Conservation (phyloP, 2,113 vertebrate species). For the Gobius niger region DNA sequence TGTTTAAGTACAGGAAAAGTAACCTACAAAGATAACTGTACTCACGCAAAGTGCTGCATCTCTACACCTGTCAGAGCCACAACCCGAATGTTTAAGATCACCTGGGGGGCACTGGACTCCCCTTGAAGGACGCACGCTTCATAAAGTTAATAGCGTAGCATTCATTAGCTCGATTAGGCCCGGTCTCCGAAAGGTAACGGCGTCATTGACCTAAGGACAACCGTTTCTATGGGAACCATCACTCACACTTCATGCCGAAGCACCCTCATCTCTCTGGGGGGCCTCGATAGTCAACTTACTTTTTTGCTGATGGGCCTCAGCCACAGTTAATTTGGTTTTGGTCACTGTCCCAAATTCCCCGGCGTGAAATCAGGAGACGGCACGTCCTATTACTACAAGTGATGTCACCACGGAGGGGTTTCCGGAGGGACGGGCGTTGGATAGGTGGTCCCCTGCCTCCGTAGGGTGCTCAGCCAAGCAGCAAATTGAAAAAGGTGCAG, state of each 20-base stretch:
- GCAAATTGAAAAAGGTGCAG: slow-evolving; percentile 74
- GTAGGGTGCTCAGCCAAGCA: slow-evolving; percentile 62
- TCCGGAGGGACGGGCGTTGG: slow-evolving; percentile 50
- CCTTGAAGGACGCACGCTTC: slow-evolving; percentile 54
- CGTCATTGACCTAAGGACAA: slow-evolving; percentile 50
- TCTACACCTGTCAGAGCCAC: slow-evolving; percentile 58
- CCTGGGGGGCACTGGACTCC: slow-evolving; percentile 54
- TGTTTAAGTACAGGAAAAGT: no score
- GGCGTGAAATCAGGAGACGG: slow-evolving; percentile 29
- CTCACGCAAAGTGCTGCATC: no score
- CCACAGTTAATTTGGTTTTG: slow-evolving; percentile 36
- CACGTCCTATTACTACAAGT: slow-evolving; percentile 28
- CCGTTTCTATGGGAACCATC: slow-evolving; percentile 46
- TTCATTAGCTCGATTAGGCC: slow-evolving; percentile 63
- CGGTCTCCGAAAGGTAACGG: slow-evolving; percentile 47
- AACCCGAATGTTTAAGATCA: slow-evolving; percentile 51
- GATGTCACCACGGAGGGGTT: slow-evolving; percentile 57
- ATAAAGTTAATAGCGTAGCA: slow-evolving; percentile 48
- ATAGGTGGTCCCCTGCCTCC: slow-evolving; percentile 53
- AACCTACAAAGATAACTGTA: no score
- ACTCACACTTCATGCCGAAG: slow-evolving; percentile 30
- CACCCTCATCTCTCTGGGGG: slow-evolving; percentile 31
- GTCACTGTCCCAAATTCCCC: slow-evolving; percentile 26
- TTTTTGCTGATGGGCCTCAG: slow-evolving; percentile 25
- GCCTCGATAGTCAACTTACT: slow-evolving; percentile 26